Conservation (phyloP, 2,113 vertebrate genomes). For the Strix uralensis region DNA sequence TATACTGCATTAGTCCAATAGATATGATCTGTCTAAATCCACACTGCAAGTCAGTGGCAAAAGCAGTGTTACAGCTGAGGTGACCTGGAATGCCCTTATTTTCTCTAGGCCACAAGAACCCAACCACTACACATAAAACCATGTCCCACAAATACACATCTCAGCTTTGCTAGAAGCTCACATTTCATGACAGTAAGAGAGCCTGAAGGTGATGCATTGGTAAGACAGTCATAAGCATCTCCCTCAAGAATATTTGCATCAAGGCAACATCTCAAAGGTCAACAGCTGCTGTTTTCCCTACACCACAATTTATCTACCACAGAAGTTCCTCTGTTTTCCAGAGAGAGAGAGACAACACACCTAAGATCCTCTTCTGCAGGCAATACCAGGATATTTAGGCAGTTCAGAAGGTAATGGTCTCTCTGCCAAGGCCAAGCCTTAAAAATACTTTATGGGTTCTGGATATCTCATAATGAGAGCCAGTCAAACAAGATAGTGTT, state of each 20-base stretch:
- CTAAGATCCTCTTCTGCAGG: neutral
- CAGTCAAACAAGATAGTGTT: neutral
- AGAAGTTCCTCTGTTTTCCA: neutral
- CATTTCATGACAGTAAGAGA: neutral
- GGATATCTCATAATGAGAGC: neutral
- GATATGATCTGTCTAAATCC: neutral
- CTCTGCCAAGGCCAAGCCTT: neutral
- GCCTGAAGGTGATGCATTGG: neutral
- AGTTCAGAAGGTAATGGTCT: neutral
- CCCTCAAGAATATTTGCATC: neutral
- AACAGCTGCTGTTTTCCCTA: neutral
- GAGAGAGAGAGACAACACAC: neutral
- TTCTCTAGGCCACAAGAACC: neutral
- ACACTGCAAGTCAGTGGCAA: neutral
- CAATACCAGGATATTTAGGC: neutral
- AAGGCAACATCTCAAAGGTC: neutral
- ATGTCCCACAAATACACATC: neutral
- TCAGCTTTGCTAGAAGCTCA: neutral
- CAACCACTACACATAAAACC: neutral
- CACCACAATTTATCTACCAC: neutral
- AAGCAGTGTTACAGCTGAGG: neutral
- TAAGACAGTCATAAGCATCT: neutral
- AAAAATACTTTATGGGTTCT: neutral
- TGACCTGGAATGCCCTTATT: neutral
- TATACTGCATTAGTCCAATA: neutral